These are phyloP conservation scores for Nyctereutes procyonoides DNA, from an alignment of 2,113 vertebrate genomes.

Conservation along the genomic window DNA sequence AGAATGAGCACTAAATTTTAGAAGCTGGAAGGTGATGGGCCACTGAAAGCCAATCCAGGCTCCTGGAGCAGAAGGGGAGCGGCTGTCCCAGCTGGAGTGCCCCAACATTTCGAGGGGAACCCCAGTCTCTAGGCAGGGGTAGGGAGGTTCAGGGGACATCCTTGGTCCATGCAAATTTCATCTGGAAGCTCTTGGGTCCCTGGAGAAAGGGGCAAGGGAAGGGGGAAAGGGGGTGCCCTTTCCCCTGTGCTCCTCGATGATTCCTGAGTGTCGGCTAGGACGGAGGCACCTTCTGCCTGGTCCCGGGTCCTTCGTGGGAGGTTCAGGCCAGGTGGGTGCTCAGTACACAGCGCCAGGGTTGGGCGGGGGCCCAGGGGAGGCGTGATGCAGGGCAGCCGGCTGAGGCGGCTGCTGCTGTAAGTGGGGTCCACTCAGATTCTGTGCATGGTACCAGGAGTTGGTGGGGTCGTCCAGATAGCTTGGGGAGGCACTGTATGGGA, in stretches of 20 bases:
- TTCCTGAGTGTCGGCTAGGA: conserved; percentile 80
- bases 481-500: conserved; percentile 94
- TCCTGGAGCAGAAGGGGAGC: conserved; percentile 46
- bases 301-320: conserved; percentile 74
- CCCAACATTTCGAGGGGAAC: conserved; percentile 49
- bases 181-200: conserved; percentile 72
- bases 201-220: conserved; percentile 65
- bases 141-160: conserved; percentile 62
- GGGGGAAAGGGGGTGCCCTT: background rate
- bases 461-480: conserved; percentile 96
- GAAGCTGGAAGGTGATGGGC: conserved; percentile 32
- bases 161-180: conserved; percentile 64
- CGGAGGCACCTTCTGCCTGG: conserved; percentile 73
- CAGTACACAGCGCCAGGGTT: conserved; percentile 95
- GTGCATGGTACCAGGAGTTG: conserved; percentile 96
- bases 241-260: conserved; percentile 68
- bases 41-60: conserved; percentile 45
- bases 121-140: background rate
- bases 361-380: conserved; percentile 91
- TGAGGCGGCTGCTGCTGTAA: conserved; percentile 90
- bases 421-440: conserved; percentile 91
- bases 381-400: conserved; percentile 92
- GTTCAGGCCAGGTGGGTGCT: conserved; percentile 69
- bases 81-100: conserved; percentile 4
- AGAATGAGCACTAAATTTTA: background rate